Percentiles rank a stretch among this genome's conserved stretches.
Evolutionary conservation across 2,888 invertebrate genomes (phyloP).

Genomic region (Phortica magna): DNA sequence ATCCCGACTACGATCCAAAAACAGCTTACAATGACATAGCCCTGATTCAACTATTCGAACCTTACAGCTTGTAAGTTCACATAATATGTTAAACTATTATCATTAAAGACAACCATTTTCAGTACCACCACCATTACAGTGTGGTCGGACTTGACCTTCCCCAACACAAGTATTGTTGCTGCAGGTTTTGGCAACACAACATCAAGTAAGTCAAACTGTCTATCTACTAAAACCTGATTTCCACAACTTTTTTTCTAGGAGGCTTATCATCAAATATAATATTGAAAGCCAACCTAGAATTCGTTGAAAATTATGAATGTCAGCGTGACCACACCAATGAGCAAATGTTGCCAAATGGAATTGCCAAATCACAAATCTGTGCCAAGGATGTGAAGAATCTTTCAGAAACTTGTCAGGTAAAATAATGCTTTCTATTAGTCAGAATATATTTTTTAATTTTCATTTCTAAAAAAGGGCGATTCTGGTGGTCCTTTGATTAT

Average conservation of each 20-base stretch:
- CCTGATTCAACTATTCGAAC: not conserved
- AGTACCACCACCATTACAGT: not conserved
- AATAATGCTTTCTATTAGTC: not conserved
- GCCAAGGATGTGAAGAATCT: constrained; percentile 36
- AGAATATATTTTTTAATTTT: not conserved
- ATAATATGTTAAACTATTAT: not conserved
- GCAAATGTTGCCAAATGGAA: constrained; percentile 35
- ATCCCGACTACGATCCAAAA: not conserved
- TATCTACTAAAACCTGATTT: not conserved
- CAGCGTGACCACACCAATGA: constrained; percentile 24
- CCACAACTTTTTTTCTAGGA: constrained; percentile 40
- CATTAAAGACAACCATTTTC: not conserved
- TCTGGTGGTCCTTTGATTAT: constrained; percentile 22
- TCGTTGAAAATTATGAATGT: constrained; percentile 40
- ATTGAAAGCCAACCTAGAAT: constrained; percentile 39
- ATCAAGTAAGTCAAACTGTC: constrained; percentile 50
- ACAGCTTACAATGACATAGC: not conserved
- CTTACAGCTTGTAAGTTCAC: not conserved
- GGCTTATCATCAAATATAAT: constrained; percentile 42
- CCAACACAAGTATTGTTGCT: constrained; percentile 78
- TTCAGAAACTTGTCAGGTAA: constrained; percentile 22
- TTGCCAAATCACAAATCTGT: constrained; percentile 47
- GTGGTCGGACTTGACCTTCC: constrained; percentile 63
- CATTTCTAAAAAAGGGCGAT: not conserved
- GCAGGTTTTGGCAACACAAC: constrained; percentile 80